Evolutionary conservation across 2,888 invertebrate species (phyloP), one percentile per base, ranked within the genome.

Genomic region (Pseudococcus longispinus): DNA sequence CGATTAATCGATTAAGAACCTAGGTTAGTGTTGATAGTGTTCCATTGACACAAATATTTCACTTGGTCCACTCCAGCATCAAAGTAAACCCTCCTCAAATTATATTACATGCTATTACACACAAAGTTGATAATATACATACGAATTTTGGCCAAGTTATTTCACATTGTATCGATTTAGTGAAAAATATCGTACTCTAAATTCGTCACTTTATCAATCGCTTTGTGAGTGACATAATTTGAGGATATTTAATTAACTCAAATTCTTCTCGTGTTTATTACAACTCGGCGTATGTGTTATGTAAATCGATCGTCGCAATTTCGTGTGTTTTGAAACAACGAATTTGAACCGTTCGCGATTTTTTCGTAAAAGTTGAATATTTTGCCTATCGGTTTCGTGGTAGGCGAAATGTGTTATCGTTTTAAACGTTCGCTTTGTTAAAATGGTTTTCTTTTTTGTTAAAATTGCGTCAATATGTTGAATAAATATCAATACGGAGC

Each of bases 1-100:
- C 9, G 77, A 42, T 80, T 20, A 20, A 80, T 80, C 77, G 29
- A 37, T 80, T 70, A 80, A 32, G 42, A 80, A 80, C 77, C 70
- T 70, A 70, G 70, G 29, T 70, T 70, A 70, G 29, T 70, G 29
- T 70, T 70, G 60, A 23, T 60, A 29, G 15, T 70, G 70, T 80
- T 29, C 77, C 20, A 42, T 80, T 80, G 77, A 42, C 77, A 80
- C 77, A 26, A 42, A 80, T 80, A 42, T 18, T 80, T 8, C 0
- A 29, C 18, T 70, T 0, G 29, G 70, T 70, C 11, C 29, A 29
- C 13, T 70, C 15, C 29, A 20, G 18, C 29, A 29, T 5, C 1
- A 23, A 26, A 65, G 26, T 2, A n/a, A n/a, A n/a, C n/a, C n/a
- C n/a, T n/a, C n/a, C n/a, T n/a, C n/a, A n/a, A n/a, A n/a, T n/a